Base-by-base conservation (phyloP, 2,888 invertebrate genomes). In the Blastobasis adustella region DNA sequence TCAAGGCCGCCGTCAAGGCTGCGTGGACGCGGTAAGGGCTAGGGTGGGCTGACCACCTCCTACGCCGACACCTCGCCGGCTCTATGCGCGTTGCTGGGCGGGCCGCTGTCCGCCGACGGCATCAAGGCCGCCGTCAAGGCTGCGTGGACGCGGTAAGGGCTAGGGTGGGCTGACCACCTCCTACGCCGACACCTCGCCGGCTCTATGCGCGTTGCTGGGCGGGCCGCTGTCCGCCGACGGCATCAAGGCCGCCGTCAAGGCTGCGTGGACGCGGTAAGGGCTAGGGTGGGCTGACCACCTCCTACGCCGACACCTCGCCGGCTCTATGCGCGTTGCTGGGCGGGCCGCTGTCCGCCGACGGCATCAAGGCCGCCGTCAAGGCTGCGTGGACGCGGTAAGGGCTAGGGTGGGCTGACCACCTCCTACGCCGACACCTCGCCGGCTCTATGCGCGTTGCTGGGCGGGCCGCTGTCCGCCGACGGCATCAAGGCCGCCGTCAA, bases 381-480 rank as follows among this genome's bases (percentile, higher is more conserved):
- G 23, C 23, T 23, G 23, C 23, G 23, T 23, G 23, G 23, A 23
- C 23, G 23, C 23, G 23, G 23, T 23, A 23, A 23, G 23, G 23
- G 23, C 23, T 23, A 23, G 23, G 23, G 23, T 23, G 23, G 23
- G 0, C 89, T 99, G 56, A 99, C 98, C 0, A 99, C 99, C 0
- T 98, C 98, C 5, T 99, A 98, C 82, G 96, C 97, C 0, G 99
- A 98, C 76, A 97, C 98, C 0, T 97, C 97, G 66, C 92, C 93
- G 54, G 96, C 96, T 76, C 90, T 98, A 43, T 91, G 93, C 60
- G 88, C 91, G 45, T 89, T 98, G 40, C 90, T 97, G 37, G 98
- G 98, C 6, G 96, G 96, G 0, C 92, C 96, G 10, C 91, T 98
- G 57, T 96, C 95, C 51, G 90, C 96, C 8, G 90, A 66, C 5